phyloP scores from a whole-genome alignment of 2,888 invertebrate genomes.

The Pelosia muscerda region DNA sequence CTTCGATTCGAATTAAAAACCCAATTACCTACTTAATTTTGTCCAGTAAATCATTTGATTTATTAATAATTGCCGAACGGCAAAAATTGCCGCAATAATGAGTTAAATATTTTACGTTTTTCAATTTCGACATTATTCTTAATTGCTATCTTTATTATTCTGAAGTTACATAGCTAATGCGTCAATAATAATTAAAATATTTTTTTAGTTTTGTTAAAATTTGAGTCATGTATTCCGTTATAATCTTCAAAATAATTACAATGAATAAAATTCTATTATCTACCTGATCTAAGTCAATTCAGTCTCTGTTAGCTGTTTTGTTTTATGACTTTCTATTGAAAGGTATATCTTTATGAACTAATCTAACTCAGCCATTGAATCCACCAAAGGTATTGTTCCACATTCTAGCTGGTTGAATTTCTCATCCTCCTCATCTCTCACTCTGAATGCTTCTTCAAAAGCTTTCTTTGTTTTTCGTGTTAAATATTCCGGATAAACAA shows the following conservation, averaged over 20 bases:
- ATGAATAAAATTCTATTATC: neutral
- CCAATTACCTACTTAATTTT: too few relatives aligned
- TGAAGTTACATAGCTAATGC: neutral
- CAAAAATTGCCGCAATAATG: too few relatives aligned
- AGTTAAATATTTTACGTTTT: too few relatives aligned
- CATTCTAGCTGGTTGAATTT: slow-evolving; percentile 73
- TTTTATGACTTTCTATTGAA: too few relatives aligned
- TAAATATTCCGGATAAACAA: slow-evolving; percentile 75
- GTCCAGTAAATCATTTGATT: too few relatives aligned
- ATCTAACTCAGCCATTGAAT: slow-evolving; percentile 6
- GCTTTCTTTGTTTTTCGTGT: slow-evolving; percentile 76
- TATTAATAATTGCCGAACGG: too few relatives aligned
- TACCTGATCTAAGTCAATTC: neutral
- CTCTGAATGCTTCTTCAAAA: slow-evolving; percentile 76
- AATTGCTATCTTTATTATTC: too few relatives aligned
- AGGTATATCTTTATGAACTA: neutral
- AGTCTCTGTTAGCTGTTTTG: neutral
- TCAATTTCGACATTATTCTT: too few relatives aligned
- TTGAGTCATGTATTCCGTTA: neutral
- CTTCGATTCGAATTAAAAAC: too few relatives aligned
- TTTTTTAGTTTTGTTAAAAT: too few relatives aligned
- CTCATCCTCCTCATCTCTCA: slow-evolving; percentile 70
- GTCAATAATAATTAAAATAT: neutral
- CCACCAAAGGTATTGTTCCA: slow-evolving; percentile 65
- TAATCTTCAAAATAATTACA: neutral